Evolutionary conservation across 2,113 vertebrate species (phyloP).

Genomic region (Gnathonemus longibarbis): DNA sequence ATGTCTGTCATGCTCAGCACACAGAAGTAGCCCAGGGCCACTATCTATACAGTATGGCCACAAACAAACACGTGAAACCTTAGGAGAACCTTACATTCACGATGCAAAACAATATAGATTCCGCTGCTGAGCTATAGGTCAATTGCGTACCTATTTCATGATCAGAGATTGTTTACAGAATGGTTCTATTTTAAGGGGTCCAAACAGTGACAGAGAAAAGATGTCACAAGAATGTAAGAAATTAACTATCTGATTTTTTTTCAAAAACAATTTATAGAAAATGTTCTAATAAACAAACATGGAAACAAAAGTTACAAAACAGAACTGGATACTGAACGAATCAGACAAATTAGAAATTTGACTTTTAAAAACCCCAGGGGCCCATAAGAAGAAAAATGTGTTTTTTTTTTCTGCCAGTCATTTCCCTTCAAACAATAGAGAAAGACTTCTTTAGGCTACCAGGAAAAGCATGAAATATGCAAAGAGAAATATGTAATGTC

Average conservation of each 20-base stretch:
- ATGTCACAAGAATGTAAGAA: background rate
- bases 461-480: background rate
- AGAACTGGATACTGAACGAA: background rate
- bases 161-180: too few species aligned
- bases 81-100: too few species aligned
- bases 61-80: too few species aligned
- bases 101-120: too few species aligned
- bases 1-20: too few species aligned
- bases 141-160: too few species aligned
- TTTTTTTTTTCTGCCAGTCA: background rate
- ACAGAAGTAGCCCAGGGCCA: too few species aligned
- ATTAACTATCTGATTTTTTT: background rate
- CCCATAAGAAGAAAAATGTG: background rate
- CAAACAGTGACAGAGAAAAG: background rate
- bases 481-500: background rate
- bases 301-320: background rate
- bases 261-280: background rate
- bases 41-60: too few species aligned
- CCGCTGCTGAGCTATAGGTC: too few species aligned
- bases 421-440: background rate
- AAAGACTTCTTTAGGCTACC: background rate
- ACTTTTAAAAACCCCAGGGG: background rate
- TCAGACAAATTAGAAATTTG: background rate
- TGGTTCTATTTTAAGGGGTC: too few species aligned
- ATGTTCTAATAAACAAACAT: background rate